Evolutionary conservation across 1,140 invertebrate genomes (phyloP).

Genomic region (Euschistus heros): DNA sequence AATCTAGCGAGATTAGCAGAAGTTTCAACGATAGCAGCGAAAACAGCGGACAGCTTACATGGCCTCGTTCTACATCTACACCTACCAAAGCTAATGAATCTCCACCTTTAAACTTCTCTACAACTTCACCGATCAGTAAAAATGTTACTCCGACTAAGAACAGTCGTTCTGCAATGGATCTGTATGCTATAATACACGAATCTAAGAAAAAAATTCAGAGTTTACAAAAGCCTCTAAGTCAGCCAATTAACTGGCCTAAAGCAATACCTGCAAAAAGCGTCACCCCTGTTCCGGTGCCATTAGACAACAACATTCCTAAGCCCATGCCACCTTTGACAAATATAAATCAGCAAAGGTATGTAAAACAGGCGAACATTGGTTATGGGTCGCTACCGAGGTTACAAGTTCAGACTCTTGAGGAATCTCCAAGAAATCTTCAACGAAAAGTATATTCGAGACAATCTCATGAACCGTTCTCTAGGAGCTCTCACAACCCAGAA

Average conservation of each 20-base stretch:
- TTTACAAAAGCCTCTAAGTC: constrained; percentile 19
- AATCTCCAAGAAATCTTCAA: constrained; percentile 24
- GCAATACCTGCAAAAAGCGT: constrained; percentile 24
- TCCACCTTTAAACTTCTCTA: constrained; percentile 23
- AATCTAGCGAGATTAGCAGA: not conserved
- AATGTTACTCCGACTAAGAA: constrained; percentile 33
- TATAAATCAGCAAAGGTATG: constrained; percentile 15
- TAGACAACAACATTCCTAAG: constrained; percentile 19
- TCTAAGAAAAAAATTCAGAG: constrained; percentile 64
- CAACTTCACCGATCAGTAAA: constrained; percentile 35
- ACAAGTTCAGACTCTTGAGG: constrained; percentile 23
- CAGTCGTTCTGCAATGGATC: constrained; percentile 62
- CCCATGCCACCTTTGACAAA: constrained; percentile 23
- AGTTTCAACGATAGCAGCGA: constrained; percentile 1
- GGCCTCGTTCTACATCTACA: constrained; percentile 28
- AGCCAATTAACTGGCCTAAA: constrained; percentile 27
- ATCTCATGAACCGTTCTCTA: not conserved
- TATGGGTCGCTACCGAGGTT: constrained; percentile 22
- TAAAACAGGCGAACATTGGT: not conserved
- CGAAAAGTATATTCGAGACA: constrained; percentile 20
- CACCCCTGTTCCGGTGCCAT: not conserved
- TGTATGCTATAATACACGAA: constrained; percentile 66
- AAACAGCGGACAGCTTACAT: constrained; percentile 20
- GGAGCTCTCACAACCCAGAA: not conserved
- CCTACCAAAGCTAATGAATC: constrained; percentile 27